phyloP scores from a whole-genome alignment of 1,140 invertebrate species.

The Tenebrio molitor region DNA sequence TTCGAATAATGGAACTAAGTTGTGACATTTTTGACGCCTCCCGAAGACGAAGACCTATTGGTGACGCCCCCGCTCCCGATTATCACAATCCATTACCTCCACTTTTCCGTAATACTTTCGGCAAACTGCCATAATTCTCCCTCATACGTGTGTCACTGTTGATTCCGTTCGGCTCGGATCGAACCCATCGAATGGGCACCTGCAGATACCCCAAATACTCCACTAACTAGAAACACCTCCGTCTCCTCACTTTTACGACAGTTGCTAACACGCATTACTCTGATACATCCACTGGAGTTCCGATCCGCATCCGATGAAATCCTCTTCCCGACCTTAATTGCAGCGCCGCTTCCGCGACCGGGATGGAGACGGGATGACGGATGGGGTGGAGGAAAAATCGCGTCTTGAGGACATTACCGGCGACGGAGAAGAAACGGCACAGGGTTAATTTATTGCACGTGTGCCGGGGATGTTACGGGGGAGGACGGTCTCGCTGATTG shows the following conservation, averaged over 20 bases:
- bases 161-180: constrained; percentile 2
- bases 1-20: neutral
- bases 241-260: constrained; percentile 46
- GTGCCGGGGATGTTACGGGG: neutral
- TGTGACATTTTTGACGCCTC: constrained; percentile 10
- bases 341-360: neutral
- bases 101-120: constrained; percentile 51
- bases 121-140: constrained; percentile 44
- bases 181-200: constrained; percentile 29
- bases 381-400: neutral
- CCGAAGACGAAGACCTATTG: constrained; percentile 47
- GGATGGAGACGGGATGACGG: neutral
- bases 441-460: constrained; percentile 28
- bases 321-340: constrained; percentile 25
- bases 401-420: constrained; percentile 6
- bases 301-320: constrained; percentile 37
- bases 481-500: too few relatives aligned
- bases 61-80: constrained; percentile 41
- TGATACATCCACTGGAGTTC: constrained; percentile 44
- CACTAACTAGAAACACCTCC: constrained; percentile 43
- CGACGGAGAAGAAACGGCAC: constrained; percentile 2
- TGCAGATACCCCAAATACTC: constrained; percentile 47
- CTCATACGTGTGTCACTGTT: constrained; percentile 17
- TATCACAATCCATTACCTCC: constrained; percentile 54
- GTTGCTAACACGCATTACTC: constrained; percentile 47